A percentile compares a stretch with the other conserved stretches of the same genome.
Conservation (phyloP, 2,113 vertebrate genomes). For the Saguinus imperator region DNA sequence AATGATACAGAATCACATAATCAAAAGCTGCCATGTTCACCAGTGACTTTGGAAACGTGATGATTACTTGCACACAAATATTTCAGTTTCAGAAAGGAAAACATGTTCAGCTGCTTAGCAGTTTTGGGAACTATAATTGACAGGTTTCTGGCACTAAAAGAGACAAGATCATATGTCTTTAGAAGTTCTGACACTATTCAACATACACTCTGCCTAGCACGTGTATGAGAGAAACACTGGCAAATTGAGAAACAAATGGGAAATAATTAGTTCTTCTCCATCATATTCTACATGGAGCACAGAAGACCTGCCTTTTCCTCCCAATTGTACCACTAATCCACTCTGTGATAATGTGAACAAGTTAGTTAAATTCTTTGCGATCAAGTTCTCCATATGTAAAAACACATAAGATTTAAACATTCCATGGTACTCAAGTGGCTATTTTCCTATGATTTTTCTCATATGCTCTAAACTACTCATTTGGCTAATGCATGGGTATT, state of each 20-base stretch:
- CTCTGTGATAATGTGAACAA: background rate
- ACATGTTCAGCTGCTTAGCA: background rate
- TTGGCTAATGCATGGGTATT: slow-evolving; percentile 47
- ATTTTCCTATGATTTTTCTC: background rate
- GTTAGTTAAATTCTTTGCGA: slow-evolving; percentile 26
- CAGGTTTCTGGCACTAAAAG: background rate
- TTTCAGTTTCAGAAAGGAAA: background rate
- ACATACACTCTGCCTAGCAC: background rate
- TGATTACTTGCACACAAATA: background rate
- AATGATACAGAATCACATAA: background rate
- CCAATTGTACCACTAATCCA: background rate
- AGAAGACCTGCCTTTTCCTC: background rate
- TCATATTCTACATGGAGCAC: background rate
- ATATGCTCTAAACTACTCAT: background rate
- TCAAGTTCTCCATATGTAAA: slow-evolving; percentile 55
- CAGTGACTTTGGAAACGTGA: background rate
- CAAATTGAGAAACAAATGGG: background rate
- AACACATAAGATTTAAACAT: slow-evolving; percentile 31
- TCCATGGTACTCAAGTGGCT: background rate
- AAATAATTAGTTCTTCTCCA: background rate
- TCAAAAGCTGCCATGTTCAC: background rate
- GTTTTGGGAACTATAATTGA: background rate
- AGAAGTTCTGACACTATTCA: slow-evolving; percentile 11
- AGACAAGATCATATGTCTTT: background rate
- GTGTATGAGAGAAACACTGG: background rate